A percentile compares a stretch with the other conserved stretches of the same genome.
These are phyloP conservation scores for Parapristionchus giblindavisi DNA, from an alignment of 2,888 invertebrate genomes.

Conservation along the genomic window DNA sequence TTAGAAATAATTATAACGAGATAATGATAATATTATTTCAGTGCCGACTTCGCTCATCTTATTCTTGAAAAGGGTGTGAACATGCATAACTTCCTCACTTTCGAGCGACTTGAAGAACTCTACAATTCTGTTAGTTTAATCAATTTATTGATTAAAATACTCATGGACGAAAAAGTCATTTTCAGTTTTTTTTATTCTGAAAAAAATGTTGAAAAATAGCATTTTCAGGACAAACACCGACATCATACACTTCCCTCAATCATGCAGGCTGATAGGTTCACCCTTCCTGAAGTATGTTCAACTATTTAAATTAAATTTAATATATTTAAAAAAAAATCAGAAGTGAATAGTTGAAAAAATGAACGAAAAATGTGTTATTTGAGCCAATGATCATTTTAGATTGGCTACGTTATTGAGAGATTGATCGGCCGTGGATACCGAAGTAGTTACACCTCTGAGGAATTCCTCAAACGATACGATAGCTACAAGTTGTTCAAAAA, in stretches of 20 bases:
- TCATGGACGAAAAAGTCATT: too few species aligned
- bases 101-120: constrained; percentile 89
- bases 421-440: not conserved
- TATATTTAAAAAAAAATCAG: not conserved
- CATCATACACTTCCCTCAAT: not conserved
- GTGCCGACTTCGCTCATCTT: constrained; percentile 95
- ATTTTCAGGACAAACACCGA: too few species aligned
- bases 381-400: not conserved
- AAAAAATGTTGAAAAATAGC: too few species aligned
- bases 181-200: too few species aligned
- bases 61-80: constrained; percentile 96
- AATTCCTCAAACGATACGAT: constrained; percentile 1
- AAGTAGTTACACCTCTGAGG: not conserved
- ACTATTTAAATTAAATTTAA: not conserved
- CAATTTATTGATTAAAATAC: too few species aligned
- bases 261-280: not conserved
- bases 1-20: too few species aligned
- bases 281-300: not conserved
- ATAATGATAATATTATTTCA: too few species aligned
- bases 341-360: too few species aligned
- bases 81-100: constrained; percentile 95
- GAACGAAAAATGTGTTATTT: not conserved
- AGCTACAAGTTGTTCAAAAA: not conserved
- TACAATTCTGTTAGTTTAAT: constrained; percentile 85
- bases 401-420: not conserved